A percentile compares a stretch with the other conserved stretches of the same genome.
phyloP scores from a whole-genome alignment of 2,888 invertebrate species.

The Phyllotreta cruciferae region DNA sequence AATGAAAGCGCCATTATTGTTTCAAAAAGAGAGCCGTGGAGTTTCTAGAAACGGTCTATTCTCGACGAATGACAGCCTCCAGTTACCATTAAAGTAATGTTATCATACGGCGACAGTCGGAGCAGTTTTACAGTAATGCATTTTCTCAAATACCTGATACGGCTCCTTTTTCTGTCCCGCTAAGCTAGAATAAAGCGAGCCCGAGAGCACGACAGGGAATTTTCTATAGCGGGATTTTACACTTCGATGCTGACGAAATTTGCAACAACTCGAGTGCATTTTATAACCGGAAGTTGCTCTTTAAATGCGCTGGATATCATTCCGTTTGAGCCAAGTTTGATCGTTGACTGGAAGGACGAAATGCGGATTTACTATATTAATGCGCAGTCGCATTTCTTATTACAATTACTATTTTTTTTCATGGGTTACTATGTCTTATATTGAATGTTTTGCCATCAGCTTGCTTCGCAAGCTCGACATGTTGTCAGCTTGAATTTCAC shows the following conservation, averaged over 20 bases:
- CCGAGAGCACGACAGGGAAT: constrained; percentile 12
- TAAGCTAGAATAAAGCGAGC: constrained; percentile 19
- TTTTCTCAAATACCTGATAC: constrained; percentile 26
- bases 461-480: too few species aligned
- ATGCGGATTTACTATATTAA: too few species aligned
- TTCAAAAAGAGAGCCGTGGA: constrained; percentile 35
- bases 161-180: constrained; percentile 18
- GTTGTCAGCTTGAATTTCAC: too few species aligned
- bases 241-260: constrained; percentile 12
- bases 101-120: constrained; percentile 24
- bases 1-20: constrained; percentile 40
- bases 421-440: too few species aligned
- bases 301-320: background rate
- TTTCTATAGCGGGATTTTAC: constrained; percentile 18
- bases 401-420: too few species aligned
- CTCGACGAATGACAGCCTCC: constrained; percentile 20
- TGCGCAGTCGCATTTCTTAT: too few species aligned
- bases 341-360: too few species aligned
- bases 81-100: constrained; percentile 25
- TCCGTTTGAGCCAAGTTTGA: too few species aligned
- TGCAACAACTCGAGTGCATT: constrained; percentile 14
- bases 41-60: constrained; percentile 37
- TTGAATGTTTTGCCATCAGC: too few species aligned
- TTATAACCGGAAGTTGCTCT: constrained; percentile 11
- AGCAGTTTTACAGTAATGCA: constrained; percentile 20